Evolutionary conservation across 2,113 vertebrate genomes (phyloP), one percentile per base, ranked within the genome.

Genomic region (Pica pica): DNA sequence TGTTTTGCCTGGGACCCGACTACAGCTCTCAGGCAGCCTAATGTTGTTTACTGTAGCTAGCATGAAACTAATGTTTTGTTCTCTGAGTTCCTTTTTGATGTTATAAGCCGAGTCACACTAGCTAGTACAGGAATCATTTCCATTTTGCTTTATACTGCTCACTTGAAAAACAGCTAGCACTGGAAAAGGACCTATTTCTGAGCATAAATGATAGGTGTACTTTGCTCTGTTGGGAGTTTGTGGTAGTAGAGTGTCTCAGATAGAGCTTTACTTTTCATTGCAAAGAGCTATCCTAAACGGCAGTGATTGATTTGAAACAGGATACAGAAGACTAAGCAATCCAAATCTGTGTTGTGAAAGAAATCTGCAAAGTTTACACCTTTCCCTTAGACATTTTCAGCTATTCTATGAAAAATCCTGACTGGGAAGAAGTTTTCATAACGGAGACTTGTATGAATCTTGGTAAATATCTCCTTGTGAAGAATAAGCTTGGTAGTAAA

Each of bases 41-140:
- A 95, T 76, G 89, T 93, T 95, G 95, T 97, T 96, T 97, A 92
- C 91, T 87, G 88, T 85, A 91, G 78, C 94, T 89, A 91, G 89
- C 76, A 90, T 78, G 81, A 94, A 97, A 95, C 94, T 73, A 84
- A 82, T 79, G 87, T 91, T 95, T 95, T 96, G 83, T 91, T 94
- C 89, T 93, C 87, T 44, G 92, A 68, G n/a, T 86, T 95, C 71
- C 79, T 67, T 78, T 91, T 95, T 92, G 92, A 95, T 92, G 90
- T 94, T 95, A 89, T 94, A 93, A 95, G 90, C 79, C 46, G 1
- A 96, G 78, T 87, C 96, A 92, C 75, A 79, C 79, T 41, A 90
- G 91, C 90, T 86, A 91, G 95, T 77, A 67, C 59, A 63, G 85
- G 69, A 94, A 93, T 92, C 50, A 92, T 95, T 96, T 95, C 87